A percentile compares a stretch with the other conserved stretches of the same genome.
Evolutionary conservation across 2,797 vertebrate species (phyloP).

Genomic region (Macrochelys suwanniensis): DNA sequence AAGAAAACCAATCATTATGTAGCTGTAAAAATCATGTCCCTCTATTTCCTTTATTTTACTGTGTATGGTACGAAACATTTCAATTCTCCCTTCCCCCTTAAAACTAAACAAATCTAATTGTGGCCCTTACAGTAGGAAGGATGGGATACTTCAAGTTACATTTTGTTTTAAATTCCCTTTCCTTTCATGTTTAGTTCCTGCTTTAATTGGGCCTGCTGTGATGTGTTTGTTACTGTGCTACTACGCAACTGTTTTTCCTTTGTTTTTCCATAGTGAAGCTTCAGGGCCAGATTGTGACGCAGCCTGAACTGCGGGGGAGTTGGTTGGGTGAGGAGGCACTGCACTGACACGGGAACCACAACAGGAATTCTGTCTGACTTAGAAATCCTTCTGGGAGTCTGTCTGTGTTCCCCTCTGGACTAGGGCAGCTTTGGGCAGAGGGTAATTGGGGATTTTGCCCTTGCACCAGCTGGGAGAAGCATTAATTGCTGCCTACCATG

Average conservation of each 20-base stretch:
- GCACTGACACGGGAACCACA: not conserved
- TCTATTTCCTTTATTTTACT: not conserved
- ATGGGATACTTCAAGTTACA: not conserved
- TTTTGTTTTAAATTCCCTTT: not conserved
- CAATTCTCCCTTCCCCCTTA: not conserved
- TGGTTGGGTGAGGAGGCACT: not conserved
- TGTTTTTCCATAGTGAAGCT: not conserved
- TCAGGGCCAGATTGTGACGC: not conserved
- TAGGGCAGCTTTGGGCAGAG: not conserved
- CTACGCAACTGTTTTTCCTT: not conserved
- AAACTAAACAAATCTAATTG: not conserved
- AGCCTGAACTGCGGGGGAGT: not conserved
- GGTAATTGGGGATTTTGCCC: not conserved
- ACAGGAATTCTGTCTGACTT: fast-evolving
- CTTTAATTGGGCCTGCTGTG: not conserved
- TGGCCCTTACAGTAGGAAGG: not conserved
- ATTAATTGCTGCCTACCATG: not conserved
- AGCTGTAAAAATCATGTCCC: not conserved
- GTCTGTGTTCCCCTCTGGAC: not conserved
- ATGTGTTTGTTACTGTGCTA: not conserved
- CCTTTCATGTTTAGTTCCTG: not conserved
- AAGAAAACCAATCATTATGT: not conserved
- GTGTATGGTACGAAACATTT: not conserved
- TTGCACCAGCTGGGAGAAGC: not conserved
- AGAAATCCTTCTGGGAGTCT: not conserved